phyloP scores from a whole-genome alignment of 2,888 invertebrate species.

The Drosophila diplacantha region DNA sequence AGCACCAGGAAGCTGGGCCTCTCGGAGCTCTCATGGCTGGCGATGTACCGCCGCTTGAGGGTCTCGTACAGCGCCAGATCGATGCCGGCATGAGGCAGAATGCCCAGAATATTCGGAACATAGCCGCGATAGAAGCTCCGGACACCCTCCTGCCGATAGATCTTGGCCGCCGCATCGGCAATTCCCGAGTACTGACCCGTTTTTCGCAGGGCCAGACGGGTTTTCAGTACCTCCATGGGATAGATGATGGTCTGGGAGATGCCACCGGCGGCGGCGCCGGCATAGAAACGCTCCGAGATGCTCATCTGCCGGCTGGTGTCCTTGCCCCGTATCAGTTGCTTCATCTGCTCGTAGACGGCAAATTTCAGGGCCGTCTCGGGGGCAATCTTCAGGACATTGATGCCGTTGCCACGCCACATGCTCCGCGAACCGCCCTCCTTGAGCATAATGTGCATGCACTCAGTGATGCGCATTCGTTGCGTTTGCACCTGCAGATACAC shows the following conservation, averaged over 20 bases:
- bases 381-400: conserved; percentile 98
- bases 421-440: conserved; percentile 94
- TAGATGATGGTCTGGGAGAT: conserved; percentile 97
- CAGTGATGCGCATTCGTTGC: conserved; percentile 85
- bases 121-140: conserved; percentile 96
- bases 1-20: conserved; percentile 93
- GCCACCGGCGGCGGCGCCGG: conserved; percentile 96
- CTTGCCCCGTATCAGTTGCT: conserved; percentile 89
- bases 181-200: conserved; percentile 95
- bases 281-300: conserved; percentile 93
- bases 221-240: conserved; percentile 98
- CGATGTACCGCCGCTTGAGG: conserved; percentile 92
- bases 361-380: conserved; percentile 99
- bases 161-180: conserved; percentile 92
- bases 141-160: conserved; percentile 90
- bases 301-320: conserved; percentile 85
- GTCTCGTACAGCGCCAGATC: conserved; percentile 99
- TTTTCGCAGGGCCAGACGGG: conserved; percentile 94
- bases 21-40: conserved; percentile 82
- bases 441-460: conserved; percentile 91
- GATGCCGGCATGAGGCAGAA: conserved; percentile 99
- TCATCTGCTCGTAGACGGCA: conserved; percentile 97
- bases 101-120: conserved; percentile 97
- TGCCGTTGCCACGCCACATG: conserved; percentile 98
- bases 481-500: conserved; percentile 98